Evolutionary conservation across 2,888 invertebrate genomes (phyloP), one percentile per base, ranked within the genome.

Genomic region (Drosophila mulleri): DNA sequence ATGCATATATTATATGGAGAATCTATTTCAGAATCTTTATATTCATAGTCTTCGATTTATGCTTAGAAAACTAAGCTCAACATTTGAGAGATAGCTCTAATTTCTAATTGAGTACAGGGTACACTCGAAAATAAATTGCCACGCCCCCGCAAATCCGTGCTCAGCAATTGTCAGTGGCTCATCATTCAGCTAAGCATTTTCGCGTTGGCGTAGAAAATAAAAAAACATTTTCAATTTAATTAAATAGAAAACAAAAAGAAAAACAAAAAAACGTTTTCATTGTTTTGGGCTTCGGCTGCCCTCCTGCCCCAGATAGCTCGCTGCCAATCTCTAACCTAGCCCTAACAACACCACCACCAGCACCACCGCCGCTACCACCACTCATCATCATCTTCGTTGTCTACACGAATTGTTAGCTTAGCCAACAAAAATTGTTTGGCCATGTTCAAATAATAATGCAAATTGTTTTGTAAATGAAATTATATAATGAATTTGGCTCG

Each of bases 141-240:
- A 53, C 58, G 45, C 45, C 71, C 39, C 39, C 42, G 45, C n/a
- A 60, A 20, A 44, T 4, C 59, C 20, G n/a, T 44, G 39, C 41
- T 37, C 42, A 39, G 47, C 45, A 44, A 75, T 66, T 75, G 71
- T 75, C 64, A 77, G 50, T 50, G 64, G 67, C 35, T 68, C 66
- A 72, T 80, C 82, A 82, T 65, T 67, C 79, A 70, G 69, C 72
- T 32, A n/a, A 65, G n/a, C 37, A 37, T 53, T 71, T 67, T 78
- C 61, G 69, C 66, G 45, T 73, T 63, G 50, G 79, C 68, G 67
- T 44, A 72, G 29, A 29, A 9, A 14, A 23, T 26, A n/a, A 48
- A 71, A 74, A 82, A 87, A 83, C 82, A 76, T 80, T 89, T 85
- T 87, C 88, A 89, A 89, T 89, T 85, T 89, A 85, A 85, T 85